Evolutionary conservation across 2,113 vertebrate species (phyloP).

Genomic region (Bettongia penicillata): DNA sequence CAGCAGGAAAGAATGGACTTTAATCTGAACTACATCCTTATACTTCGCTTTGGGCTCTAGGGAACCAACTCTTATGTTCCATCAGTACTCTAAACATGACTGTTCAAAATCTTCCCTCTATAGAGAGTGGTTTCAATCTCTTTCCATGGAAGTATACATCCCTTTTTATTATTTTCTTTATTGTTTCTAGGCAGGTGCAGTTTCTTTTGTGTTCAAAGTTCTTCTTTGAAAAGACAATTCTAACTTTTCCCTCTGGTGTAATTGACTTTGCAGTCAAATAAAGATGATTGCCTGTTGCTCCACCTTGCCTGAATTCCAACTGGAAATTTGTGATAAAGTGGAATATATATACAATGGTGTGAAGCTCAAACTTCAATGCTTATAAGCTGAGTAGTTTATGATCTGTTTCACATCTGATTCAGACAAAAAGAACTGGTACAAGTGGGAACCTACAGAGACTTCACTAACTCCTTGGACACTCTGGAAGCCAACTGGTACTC

Average conservation of each 20-base stretch:
- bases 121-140: constrained; percentile 64
- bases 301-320: neutral
- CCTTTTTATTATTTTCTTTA: constrained; percentile 63
- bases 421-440: constrained; percentile 69
- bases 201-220: constrained; percentile 41
- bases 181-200: constrained; percentile 18
- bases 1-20: constrained; percentile 43
- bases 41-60: constrained; percentile 29
- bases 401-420: constrained; percentile 75
- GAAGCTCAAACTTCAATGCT: constrained; percentile 66
- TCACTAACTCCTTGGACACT: constrained; percentile 61
- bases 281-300: neutral
- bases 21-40: neutral
- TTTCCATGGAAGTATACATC: constrained; percentile 53
- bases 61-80: constrained; percentile 29
- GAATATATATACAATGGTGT: constrained; percentile 38
- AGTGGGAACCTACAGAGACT: constrained; percentile 74
- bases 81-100: constrained; percentile 56
- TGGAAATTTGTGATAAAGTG: neutral
- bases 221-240: constrained; percentile 44
- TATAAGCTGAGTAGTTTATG: constrained; percentile 73
- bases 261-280: neutral
- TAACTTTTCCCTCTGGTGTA: neutral
- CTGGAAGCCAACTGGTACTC: constrained; percentile 60
- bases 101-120: constrained; percentile 61